Evolutionary conservation across 2,797 vertebrate genomes (phyloP), one percentile per base, ranked within the genome.

Genomic region (Natrix natrix): DNA sequence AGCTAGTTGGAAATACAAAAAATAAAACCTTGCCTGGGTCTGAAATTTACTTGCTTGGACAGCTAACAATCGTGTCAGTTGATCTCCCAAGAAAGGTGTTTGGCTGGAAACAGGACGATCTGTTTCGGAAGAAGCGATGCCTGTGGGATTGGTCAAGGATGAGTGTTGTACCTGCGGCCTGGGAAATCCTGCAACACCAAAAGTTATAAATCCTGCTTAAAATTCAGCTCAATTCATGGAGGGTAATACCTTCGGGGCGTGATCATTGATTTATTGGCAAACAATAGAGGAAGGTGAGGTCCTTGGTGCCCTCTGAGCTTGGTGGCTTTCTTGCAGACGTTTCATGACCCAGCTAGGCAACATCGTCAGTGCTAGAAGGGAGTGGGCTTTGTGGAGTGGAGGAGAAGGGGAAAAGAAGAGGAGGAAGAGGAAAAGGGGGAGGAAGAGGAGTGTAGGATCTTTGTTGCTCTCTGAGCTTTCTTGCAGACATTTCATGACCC

Each of bases 11-110:
- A 52, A 52, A 52, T 52, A 4, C 4, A 43, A 43, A 43, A 43
- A 3, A 4, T 43, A 43, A 43, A 52, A 52, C 48, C 48, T 91
- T 92, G 93, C 98, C 98, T 99, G 98, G 22, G 97, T 96, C 91
- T 97, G 97, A 93, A 99, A 98, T 91, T 56, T 95, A 28, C 94
- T 96, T 1, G 98, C 97, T 96, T 98, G 98, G 60, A 37, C 95
- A 13, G 94, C 95, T 94, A 99, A 97, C 0, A 91, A 95, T 93
- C 48, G 91, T 0, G 96, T 96, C 83, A 98, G 91, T 48, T 69
- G 95, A 5, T 97, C 94, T 0, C 92, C 96, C 0, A 91, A 16
- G 92, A 96, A 94, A 60, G 55, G 10, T 0, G 0, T 22, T 59
- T 60, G 92, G 0, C 3, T 60, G 91, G 86, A 0, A 8, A 48